Evolutionary conservation across 2,888 invertebrate species (phyloP), one percentile per base, ranked within the genome.

Genomic region (Drosophila antonietae): DNA sequence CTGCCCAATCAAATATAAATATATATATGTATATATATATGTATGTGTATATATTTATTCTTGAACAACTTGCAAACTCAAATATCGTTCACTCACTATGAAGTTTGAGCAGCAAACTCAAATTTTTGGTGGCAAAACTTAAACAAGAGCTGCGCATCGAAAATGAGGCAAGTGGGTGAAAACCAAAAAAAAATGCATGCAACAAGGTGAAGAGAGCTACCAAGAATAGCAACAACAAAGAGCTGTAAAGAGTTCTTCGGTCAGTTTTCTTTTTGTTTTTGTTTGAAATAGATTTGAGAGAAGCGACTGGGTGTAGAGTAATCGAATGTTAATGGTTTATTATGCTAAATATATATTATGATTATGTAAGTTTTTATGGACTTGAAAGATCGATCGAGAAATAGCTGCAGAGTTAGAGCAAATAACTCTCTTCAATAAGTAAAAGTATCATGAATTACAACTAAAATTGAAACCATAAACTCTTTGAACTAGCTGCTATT

Each of bases 1-100:
- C 53, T 55, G 71, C 35, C 72, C 71, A 70, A 72, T 71, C 72
- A 71, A 72, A 71, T 63, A 72, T 43, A 70, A 56, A 57, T 62
- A 41, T 53, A 41, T 53, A 39, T 53, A 23, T 39, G 15, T 39
- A 39, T 58, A 43, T 35, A 23, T 39, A 10, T 39, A 39, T 58
- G 37, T 35, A 59, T 3, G 5, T 5, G 37, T 46, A 53, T 62
- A 55, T 64, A 47, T 51, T 14, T 37, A 37, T 28, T 37, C 37
- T 39, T 71, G 39, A 55, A 57, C 44, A 52, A 56, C n/a, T 68
- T 67, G 18, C 53, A n/a, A 67, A 58, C 33, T 59, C 67, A 71
- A 72, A 61, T 55, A 73, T 8, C 37, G 23, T 33, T 33, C 37
- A 33, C 49, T 44, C 18, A 53, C 57, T 44, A 35, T 55, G 23